Base-by-base conservation (phyloP, 2,888 invertebrate genomes). In the Rotaria macrura region DNA sequence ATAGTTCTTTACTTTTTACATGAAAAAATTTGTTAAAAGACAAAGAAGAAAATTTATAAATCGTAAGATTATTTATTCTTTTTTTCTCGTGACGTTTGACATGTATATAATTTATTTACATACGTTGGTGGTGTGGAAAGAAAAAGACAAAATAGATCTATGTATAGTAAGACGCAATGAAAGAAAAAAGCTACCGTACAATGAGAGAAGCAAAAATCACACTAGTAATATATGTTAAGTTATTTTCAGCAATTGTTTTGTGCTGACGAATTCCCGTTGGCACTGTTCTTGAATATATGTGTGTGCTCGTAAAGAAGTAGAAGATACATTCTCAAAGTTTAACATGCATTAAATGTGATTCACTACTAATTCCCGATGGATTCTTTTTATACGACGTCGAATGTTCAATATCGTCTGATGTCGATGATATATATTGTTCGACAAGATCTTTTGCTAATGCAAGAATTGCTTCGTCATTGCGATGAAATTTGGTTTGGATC, bases 91-190 rank as follows among this genome's bases (percentile, higher is more conserved):
- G 12, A 65, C 20, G 20, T 34, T 65, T 65, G 65, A 65, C 65
- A 65, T 65, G 65, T 65, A 65, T 65, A 65, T 65, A 65, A 34
- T 65, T 65, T 65, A 65, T 65, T 65, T 65, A 65, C 65, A 65
- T 65, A 65, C 65, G 65, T 65, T 65, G 65, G 65, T 65, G 65
- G 34, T 34, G 65, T 34, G 20, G 29, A 65, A 65, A 65, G 65
- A 65, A 65, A 57, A 34, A 34, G 65, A 65, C 65, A 65, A 38
- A 65, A 65, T 65, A 65, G 20, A 34, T 65, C 38, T 38, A 34
- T 65, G 38, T 65, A 49, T 65, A 65, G 38, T 34, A 65, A 65
- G 65, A 65, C 34, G 65, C 20, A 65, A 17, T 65, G 65, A 65
- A 65, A 65, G 65, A 47, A 65, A 29, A 57, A 65, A 34, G 34